A percentile compares a stretch with the other conserved stretches of the same genome.
Conservation (phyloP, 1,140 invertebrate genomes). For the Drosophila albomicans region DNA sequence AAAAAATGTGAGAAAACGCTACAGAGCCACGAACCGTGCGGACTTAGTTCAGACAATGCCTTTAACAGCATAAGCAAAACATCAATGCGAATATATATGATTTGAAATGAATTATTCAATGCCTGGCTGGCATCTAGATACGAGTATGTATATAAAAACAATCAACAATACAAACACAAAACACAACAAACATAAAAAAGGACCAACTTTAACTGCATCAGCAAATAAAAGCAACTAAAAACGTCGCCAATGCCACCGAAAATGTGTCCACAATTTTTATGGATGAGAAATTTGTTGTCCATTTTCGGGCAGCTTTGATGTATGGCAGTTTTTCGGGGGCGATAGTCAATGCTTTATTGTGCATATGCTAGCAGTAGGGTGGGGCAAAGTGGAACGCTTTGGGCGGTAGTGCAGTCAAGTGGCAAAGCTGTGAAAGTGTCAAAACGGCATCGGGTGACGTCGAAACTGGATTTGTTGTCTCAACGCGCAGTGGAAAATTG, state of each 20-base stretch:
- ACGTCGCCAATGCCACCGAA: slow-evolving; percentile 19
- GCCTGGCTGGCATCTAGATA: slow-evolving; percentile 16
- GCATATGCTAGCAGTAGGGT: background rate
- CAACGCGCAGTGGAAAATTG: slow-evolving; percentile 26
- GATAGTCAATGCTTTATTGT: slow-evolving; percentile 36
- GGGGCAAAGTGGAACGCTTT: too few relatives aligned
- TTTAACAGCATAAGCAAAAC: slow-evolving; percentile 49
- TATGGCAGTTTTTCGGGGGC: slow-evolving; percentile 21
- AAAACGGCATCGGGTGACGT: slow-evolving; percentile 33
- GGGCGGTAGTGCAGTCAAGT: slow-evolving; percentile 6
- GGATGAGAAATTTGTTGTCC: slow-evolving; percentile 49
- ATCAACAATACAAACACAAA: slow-evolving; percentile 30
- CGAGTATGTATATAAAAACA: slow-evolving; percentile 35
- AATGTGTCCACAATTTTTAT: slow-evolving; percentile 55
- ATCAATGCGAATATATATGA: slow-evolving; percentile 51
- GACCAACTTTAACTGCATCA: slow-evolving; percentile 12
- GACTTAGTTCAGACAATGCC: slow-evolving; percentile 36
- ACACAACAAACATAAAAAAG: slow-evolving; percentile 20
- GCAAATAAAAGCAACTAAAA: slow-evolving; percentile 40
- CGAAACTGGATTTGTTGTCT: slow-evolving; percentile 45
- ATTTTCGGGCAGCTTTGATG: slow-evolving; percentile 48
- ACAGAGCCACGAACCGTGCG: slow-evolving; percentile 24
- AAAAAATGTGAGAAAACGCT: background rate
- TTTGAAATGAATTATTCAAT: slow-evolving; percentile 58
- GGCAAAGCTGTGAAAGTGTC: slow-evolving; percentile 52